Base-by-base conservation (phyloP, 1,140 invertebrate genomes). In the Drosophila biarmipes region DNA sequence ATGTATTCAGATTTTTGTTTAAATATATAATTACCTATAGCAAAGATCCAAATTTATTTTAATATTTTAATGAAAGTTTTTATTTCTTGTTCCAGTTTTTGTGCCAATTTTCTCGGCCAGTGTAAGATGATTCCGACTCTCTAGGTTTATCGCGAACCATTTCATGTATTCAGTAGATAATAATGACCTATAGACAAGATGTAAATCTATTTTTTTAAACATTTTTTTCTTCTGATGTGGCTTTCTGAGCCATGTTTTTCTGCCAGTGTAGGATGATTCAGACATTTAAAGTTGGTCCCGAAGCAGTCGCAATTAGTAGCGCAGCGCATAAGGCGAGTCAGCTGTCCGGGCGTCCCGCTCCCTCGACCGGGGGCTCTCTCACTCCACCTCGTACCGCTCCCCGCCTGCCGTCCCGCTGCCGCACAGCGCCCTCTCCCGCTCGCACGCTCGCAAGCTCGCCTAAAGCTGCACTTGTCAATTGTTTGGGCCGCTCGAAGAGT, bases 391-490 rank as follows among this genome's bases (percentile, higher is more conserved):
- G 24, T 42, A 12, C 27, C 8, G 14, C 43, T 24, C 35, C 15
- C 24, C 0, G 15, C 14, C 49, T 17, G 11, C 21, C n/a, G 15
- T 31, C 24, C 7, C 10, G 14, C 69, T 52, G 58, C 21, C 31
- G 27, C 27, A 0, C 58, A 10, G 19, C 19, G 17, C 57, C 19
- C 37, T 40, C 59, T 29, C 19, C 17, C 37, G 38, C 55, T 63
- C n/a, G 14, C 24, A 29, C 40, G 17, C 37, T 21, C 53, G 12
- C 37, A 51, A 86, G 78, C 82, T 82, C 48, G 51, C 17, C 52
- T 66, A 79, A 82, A 87, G 84, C 82, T 85, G 81, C 77, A 85
- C 73, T 89, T 89, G 61, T 61, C 40, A 67, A 72, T 64, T 69
- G 79, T 19, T 54, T 38, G 34, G n/a, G 42, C 63, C 57, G 73